These are phyloP conservation scores for Oscheius sp. DNA, from an alignment of 2,888 invertebrate genomes.

Conservation along the genomic window DNA sequence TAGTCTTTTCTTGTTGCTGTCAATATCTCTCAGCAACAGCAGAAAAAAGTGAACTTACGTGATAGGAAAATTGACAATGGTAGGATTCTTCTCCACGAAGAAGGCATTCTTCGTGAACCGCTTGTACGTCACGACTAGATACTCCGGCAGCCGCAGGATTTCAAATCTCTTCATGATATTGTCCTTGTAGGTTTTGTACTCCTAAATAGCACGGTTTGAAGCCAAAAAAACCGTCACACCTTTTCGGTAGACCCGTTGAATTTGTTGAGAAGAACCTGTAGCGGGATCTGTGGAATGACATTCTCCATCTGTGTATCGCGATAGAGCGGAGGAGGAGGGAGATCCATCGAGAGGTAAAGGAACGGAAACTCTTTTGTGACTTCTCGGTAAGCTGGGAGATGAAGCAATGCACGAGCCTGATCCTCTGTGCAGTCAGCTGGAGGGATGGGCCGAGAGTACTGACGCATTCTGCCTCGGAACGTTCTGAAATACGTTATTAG, in stretches of 20 bases:
- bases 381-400: slow-evolving; percentile 76
- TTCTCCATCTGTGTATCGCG: slow-evolving; percentile 97
- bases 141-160: slow-evolving; percentile 83
- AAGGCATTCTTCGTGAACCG: slow-evolving; percentile 98
- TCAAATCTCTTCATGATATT: slow-evolving; percentile 96
- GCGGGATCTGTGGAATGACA: slow-evolving; percentile 92
- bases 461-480: slow-evolving; percentile 81
- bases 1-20: too few species aligned
- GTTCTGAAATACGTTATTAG: slow-evolving; percentile 75
- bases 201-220: slow-evolving; percentile 75
- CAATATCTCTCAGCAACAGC: too few species aligned
- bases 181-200: slow-evolving; percentile 99
- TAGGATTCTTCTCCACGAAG: slow-evolving; percentile 98
- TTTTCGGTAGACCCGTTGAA: slow-evolving; percentile 95
- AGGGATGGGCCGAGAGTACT: slow-evolving; percentile 87
- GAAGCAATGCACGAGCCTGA: slow-evolving; percentile 53
- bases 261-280: slow-evolving; percentile 91
- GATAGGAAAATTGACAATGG: slow-evolving; percentile 99
- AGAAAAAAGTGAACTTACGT: slow-evolving; percentile 81
- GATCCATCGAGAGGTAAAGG: slow-evolving; percentile 93
- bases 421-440: slow-evolving; percentile 82
- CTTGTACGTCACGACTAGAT: slow-evolving; percentile 89
- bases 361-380: slow-evolving; percentile 91
- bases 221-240: slow-evolving; percentile 38
- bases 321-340: slow-evolving; percentile 95